Base-by-base conservation (phyloP, 2,797 vertebrate genomes). In the Brachymystax lenok region DNA sequence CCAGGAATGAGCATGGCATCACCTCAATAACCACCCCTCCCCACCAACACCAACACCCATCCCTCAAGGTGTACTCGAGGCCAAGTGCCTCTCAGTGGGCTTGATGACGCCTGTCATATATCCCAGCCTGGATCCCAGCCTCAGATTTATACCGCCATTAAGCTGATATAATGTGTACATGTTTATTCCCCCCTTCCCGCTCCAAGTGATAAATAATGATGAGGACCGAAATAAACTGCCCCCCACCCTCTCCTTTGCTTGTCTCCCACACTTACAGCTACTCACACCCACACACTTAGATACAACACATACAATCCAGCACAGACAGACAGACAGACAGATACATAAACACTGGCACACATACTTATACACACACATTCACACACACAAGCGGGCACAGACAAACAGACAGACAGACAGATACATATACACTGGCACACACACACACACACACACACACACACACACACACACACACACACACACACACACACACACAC, bases 71-170 rank as follows among this genome's bases (percentile, higher is more conserved):
- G 83, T 88, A 83, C 88, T 33, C 73, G 83, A 91, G 91, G 87
- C 93, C 91, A 91, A 90, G 83, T 83, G 80, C 84, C 86, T 92
- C 88, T 91, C 90, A 86, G 81, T 83, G 86, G 81, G 86, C 90
- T 91, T 88, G 93, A 93, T 88, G 93, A 93, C 82, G 89, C 87
- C 5, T 83, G 0, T 67, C 89, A 84, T 94, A 88, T 93, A 94
- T 95, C 94, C 78, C 79, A 67, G 40, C 94, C 77, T 80, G 69
- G 40, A 50, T 67, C 73, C 86, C 88, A 82, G 86, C 78, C 77
- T 89, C 75, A 74, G 93, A 95, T 96, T 96, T 94, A 95, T 93
- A 90, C 82, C 84, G 86, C 86, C 87, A 90, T 96, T 94, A 93
- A 88, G 67, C 71, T 94, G 95, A 95, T 95, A 88, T 94, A 95